Base-by-base conservation (phyloP, 2,888 invertebrate species). In the Morpho achilles region DNA sequence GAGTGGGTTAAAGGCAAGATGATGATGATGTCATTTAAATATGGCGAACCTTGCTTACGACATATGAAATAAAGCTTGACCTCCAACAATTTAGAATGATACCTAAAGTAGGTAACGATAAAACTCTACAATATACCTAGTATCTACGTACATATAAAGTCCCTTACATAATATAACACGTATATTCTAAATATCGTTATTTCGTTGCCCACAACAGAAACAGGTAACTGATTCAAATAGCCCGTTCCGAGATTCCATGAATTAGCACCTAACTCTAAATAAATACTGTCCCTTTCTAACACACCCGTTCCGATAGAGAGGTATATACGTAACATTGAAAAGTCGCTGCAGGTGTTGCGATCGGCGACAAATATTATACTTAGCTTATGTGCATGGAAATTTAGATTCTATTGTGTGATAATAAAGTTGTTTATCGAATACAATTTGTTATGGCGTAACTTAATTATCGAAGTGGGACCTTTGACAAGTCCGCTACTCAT, bases 391-490 rank as follows among this genome's bases (percentile, higher is more conserved):
- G 50, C 59, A 61, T 42, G 57, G 60, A n/a, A 69, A 53, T 66
- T 46, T 63, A 16, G 59, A 49, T 52, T 53, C 60, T 69, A 65
- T 62, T 1, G 0, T 41, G 1, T 55, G 5, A n/a, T 0, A 6
- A 43, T 58, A 63, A 56, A 48, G 53, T 22, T 32, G 16, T 42
- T 52, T 58, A 58, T 59, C 42, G 49, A 57, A 49, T 60, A 44
- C 23, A 43, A 22, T 43, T 8, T 22, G 16, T 16, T 32, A 53
- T 57, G 58, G 47, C 45, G 16, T 54, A 62, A 62, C 61, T 58
- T 67, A 66, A 67, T 68, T 69, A 68, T 68, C 62, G 72, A 75
- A 74, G 84, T 84, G 84, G 68, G 75, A 83, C 75, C 74, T 82
- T 76, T 77, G 78, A 80, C 82, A 72, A 75, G 72, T 71, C 69